Evolutionary conservation across 1,140 invertebrate species (phyloP).

Genomic region (Aphidius ervi): DNA sequence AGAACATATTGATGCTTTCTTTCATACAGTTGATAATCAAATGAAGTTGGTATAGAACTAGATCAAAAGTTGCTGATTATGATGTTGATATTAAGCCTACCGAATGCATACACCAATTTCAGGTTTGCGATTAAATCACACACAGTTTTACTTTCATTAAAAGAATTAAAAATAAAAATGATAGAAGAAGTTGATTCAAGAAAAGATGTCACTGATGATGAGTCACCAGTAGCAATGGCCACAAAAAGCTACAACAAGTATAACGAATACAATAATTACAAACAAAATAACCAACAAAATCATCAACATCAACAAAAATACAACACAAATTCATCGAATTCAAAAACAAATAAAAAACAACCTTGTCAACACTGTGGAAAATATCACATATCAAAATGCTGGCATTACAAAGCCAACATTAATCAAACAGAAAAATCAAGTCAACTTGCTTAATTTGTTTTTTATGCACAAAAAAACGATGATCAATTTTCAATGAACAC

Average conservation of each 20-base stretch:
- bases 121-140: constrained; percentile 27
- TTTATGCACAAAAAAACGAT: neutral
- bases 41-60: constrained; percentile 25
- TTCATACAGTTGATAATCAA: constrained; percentile 28
- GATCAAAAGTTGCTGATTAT: constrained; percentile 26
- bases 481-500: neutral
- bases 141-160: constrained; percentile 25
- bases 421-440: neutral
- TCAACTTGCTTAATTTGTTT: neutral
- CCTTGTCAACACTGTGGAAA: no score
- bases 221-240: neutral
- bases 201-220: neutral
- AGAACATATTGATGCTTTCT: constrained; percentile 26
- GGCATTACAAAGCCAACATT: neutral
- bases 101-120: constrained; percentile 29
- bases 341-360: neutral
- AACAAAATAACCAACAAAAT: neutral
- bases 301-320: no score
- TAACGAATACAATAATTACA: neutral
- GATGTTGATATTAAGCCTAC: constrained; percentile 28
- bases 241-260: neutral
- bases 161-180: constrained; percentile 28
- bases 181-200: constrained; percentile 27
- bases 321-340: neutral
- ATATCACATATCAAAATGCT: neutral